Conservation (phyloP, 2,797 vertebrate genomes). For the Siniperca undulata region DNA sequence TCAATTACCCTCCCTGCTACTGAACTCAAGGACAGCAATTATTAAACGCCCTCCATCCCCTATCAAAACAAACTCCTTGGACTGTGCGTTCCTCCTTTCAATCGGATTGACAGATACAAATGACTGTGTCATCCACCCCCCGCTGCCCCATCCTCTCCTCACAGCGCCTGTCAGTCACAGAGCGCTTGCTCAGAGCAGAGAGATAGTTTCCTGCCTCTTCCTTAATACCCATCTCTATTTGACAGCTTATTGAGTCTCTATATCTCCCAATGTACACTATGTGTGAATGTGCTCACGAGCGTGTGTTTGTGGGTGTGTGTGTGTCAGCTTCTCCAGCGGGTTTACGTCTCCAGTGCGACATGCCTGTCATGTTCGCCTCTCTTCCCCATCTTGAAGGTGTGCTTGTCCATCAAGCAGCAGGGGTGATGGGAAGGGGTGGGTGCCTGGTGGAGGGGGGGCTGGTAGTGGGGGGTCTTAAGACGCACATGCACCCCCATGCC, state of each 20-base stretch:
- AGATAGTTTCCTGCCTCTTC: slow-evolving; percentile 84
- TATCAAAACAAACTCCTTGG: slow-evolving; percentile 82
- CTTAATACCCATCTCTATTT: slow-evolving; percentile 88
- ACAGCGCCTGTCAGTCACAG: slow-evolving; percentile 83
- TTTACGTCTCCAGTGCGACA: slow-evolving; percentile 83
- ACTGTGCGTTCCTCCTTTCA: slow-evolving; percentile 76
- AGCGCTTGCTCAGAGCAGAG: slow-evolving; percentile 80
- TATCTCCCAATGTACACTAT: slow-evolving; percentile 82
- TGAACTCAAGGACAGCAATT: slow-evolving; percentile 79
- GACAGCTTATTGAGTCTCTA: slow-evolving; percentile 87
- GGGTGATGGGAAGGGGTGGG: slow-evolving; percentile 77
- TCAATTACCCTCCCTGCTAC: slow-evolving; percentile 64
- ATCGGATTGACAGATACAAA: slow-evolving; percentile 81
- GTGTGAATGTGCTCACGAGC: slow-evolving; percentile 68
- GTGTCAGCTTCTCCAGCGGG: slow-evolving; percentile 82
- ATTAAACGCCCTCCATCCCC: slow-evolving; percentile 74
- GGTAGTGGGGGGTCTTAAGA: slow-evolving; percentile 82
- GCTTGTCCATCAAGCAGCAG: slow-evolving; percentile 86
- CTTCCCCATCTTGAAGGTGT: slow-evolving; percentile 83
- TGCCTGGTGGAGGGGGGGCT: slow-evolving; percentile 71
- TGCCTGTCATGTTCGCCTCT: slow-evolving; percentile 84
- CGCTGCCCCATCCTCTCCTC: slow-evolving; percentile 75
- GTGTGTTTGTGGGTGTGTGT: slow-evolving; percentile 68
- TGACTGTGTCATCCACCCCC: slow-evolving; percentile 81
- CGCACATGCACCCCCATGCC: slow-evolving; percentile 73